A percentile compares a stretch with the other conserved stretches of the same genome.
phyloP scores from a whole-genome alignment of 2,113 vertebrate genomes.

The Caranx ignobilis region DNA sequence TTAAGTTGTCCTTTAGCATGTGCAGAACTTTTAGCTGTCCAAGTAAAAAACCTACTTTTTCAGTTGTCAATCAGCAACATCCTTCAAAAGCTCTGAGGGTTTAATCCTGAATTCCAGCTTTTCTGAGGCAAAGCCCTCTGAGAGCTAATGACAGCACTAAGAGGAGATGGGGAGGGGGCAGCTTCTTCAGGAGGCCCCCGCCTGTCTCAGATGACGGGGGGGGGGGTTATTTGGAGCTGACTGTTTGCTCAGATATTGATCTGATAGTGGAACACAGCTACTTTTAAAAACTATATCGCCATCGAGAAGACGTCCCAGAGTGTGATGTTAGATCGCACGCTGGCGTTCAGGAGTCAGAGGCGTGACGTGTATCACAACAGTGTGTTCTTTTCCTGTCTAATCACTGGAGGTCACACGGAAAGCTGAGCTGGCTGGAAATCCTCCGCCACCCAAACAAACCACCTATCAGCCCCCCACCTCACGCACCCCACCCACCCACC shows the following conservation, averaged over 20 bases:
- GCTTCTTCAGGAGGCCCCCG: constrained; percentile 12
- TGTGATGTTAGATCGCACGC: no score
- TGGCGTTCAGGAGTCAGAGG: no score
- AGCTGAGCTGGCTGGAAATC: constrained; percentile 29
- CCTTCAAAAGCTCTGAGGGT: constrained; percentile 19
- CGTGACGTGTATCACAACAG: no score
- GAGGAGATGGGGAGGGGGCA: not conserved
- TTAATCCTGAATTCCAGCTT: constrained; percentile 34
- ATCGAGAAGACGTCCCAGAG: no score
- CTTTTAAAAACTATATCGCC: no score
- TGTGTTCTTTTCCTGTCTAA: not conserved
- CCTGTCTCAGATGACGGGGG: constrained; percentile 16
- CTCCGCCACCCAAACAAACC: constrained; percentile 25
- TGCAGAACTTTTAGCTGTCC: no score
- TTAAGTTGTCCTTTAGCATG: no score
- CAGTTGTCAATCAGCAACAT: constrained; percentile 22
- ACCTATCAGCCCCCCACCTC: not conserved
- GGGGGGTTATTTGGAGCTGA: constrained; percentile 27
- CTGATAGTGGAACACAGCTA: not conserved
- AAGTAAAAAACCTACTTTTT: not conserved
- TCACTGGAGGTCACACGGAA: not conserved
- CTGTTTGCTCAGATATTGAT: constrained; percentile 27
- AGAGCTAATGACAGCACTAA: not conserved
- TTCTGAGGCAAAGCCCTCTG: constrained; percentile 22
- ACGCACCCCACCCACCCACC: not conserved